phyloP scores from a whole-genome alignment of 2,888 invertebrate genomes.

The Cataglyphis altisquamis region DNA sequence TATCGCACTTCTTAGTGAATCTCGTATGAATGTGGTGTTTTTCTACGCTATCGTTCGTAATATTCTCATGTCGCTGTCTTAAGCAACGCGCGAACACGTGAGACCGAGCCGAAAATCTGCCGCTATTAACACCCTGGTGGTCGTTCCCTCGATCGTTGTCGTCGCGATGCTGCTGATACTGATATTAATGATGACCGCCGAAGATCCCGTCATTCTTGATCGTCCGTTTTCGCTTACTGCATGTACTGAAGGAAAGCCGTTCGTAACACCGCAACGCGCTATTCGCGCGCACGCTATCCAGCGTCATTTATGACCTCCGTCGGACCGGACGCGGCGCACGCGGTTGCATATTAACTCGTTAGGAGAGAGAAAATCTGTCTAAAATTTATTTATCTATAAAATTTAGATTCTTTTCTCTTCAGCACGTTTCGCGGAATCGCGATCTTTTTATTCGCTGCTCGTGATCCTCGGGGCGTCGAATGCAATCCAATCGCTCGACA shows the following conservation, averaged over 20 bases:
- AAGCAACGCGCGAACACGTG: conserved; percentile 44
- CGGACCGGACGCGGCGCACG: conserved; percentile 63
- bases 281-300: conserved; percentile 60
- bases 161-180: not conserved
- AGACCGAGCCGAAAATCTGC: conserved; percentile 54
- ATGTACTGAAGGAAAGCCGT: conserved; percentile 39
- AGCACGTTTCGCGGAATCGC: not conserved
- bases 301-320: conserved; percentile 54
- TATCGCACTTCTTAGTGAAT: not conserved
- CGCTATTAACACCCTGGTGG: conserved; percentile 47
- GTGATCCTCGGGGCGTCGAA: not conserved
- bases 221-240: conserved; percentile 47
- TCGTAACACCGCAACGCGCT: conserved; percentile 57
- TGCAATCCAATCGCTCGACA: not conserved
- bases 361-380: not conserved
- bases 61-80: conserved; percentile 59
- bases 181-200: no score
- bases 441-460: not conserved
- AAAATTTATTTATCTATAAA: not conserved
- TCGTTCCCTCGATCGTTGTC: conserved; percentile 33
- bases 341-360: conserved; percentile 62
- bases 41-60: conserved; percentile 26
- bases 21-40: conserved; percentile 11
- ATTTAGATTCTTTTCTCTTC: not conserved
- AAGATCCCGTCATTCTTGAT: conserved; percentile 31